Conservation (phyloP, 2,888 invertebrate genomes). For the Steinernema scapterisci region DNA sequence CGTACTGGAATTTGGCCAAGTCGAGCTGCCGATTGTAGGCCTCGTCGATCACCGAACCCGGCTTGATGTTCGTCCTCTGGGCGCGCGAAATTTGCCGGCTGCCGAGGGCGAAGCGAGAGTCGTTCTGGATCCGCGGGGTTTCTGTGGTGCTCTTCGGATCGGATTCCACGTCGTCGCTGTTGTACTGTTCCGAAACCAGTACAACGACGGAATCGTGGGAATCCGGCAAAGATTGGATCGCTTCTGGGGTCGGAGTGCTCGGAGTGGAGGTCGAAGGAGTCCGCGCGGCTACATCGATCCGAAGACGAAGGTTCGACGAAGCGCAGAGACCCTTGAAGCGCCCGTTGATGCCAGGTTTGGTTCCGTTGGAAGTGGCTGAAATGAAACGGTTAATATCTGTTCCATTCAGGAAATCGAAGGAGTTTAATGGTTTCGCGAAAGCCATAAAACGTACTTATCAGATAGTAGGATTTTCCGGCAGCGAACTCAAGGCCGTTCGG, state of each 20-base stretch:
- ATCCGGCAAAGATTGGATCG: neutral
- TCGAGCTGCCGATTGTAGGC: constrained; percentile 13
- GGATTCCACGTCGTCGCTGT: constrained; percentile 2
- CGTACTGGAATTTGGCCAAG: neutral
- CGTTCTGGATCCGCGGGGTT: no score
- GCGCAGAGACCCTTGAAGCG: constrained; percentile 36
- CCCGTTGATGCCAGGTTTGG: constrained; percentile 25
- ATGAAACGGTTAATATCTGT: neutral
- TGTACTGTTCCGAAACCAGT: constrained; percentile 13
- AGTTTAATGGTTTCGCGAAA: no score
- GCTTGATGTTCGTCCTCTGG: neutral
- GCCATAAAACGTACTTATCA: constrained; percentile 33
- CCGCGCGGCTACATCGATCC: constrained; percentile 23
- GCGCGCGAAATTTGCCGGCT: neutral
- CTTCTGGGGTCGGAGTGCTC: neutral
- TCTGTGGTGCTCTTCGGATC: neutral
- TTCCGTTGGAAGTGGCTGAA: constrained; percentile 39
- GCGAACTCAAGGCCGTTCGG: constrained; percentile 15
- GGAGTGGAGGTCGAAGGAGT: neutral
- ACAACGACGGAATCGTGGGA: neutral
- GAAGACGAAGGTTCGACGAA: constrained; percentile 33
- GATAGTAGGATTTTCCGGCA: constrained; percentile 37
- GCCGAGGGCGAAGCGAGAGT: no score
- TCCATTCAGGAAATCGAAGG: no score
- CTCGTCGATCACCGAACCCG: constrained; percentile 1